These are phyloP conservation scores for Dunckerocampus dactyliophorus DNA, from an alignment of 2,113 vertebrate genomes.

Conservation along the genomic window DNA sequence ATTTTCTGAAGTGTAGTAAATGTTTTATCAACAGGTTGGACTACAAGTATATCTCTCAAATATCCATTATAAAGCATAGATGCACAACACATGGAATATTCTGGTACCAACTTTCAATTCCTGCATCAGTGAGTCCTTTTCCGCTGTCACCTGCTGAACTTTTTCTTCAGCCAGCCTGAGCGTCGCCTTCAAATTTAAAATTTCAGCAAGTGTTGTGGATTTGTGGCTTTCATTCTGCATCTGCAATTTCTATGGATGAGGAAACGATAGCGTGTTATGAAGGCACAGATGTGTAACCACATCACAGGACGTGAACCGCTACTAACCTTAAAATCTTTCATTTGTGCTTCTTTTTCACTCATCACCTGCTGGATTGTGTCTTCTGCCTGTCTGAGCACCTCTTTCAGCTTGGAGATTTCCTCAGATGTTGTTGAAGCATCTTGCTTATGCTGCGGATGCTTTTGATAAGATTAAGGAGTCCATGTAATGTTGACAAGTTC, in stretches of 20 bases:
- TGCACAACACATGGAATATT: neutral
- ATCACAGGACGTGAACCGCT: neutral
- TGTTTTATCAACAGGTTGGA: neutral
- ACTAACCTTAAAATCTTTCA: neutral
- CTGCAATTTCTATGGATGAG: slow-evolving; percentile 65
- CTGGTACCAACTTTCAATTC: slow-evolving; percentile 65
- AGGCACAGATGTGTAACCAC: neutral
- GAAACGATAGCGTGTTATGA: neutral
- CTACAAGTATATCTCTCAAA: neutral
- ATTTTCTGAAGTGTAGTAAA: neutral
- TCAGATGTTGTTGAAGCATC: neutral
- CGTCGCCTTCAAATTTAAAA: slow-evolving; percentile 75
- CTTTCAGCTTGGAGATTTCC: neutral
- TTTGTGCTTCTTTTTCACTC: neutral
- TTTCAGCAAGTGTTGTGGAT: slow-evolving; percentile 33
- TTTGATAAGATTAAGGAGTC: neutral
- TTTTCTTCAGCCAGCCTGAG: slow-evolving; percentile 67
- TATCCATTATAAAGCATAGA: neutral
- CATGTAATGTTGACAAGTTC: neutral
- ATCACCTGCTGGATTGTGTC: neutral
- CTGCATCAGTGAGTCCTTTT: slow-evolving; percentile 82
- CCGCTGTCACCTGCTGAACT: slow-evolving; percentile 72
- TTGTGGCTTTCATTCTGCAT: neutral
- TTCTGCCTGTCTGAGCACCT: neutral
- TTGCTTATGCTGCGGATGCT: neutral